These are phyloP conservation scores for Tyrannus savana DNA, from an alignment of 2,113 vertebrate genomes.

Conservation along the genomic window DNA sequence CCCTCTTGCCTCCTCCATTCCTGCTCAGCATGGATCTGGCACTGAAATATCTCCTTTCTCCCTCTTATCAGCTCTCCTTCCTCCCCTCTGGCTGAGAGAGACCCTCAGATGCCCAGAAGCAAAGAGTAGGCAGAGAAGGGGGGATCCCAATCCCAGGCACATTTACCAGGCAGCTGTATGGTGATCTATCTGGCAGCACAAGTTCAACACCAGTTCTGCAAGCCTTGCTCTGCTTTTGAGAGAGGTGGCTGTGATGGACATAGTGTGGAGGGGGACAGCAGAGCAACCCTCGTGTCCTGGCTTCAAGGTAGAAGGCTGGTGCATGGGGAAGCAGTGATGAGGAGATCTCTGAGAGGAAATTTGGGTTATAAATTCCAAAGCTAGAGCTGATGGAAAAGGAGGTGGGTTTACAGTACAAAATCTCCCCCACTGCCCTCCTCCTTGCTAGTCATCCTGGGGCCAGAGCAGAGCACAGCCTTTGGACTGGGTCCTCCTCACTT, in stretches of 20 bases:
- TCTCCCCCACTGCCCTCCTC: neutral
- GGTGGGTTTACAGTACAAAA: neutral
- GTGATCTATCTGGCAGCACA: neutral
- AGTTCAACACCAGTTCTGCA: neutral
- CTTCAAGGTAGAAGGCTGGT: neutral
- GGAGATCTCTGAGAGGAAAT: accelerated
- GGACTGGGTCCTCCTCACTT: neutral
- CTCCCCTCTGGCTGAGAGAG: neutral
- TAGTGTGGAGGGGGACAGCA: neutral
- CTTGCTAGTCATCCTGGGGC: accelerated
- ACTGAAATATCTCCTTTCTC: neutral
- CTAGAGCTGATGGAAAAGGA: neutral
- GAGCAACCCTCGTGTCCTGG: accelerated
- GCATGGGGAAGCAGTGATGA: accelerated
- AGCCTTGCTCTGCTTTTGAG: neutral
- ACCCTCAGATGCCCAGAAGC: neutral
- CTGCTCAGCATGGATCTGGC: neutral
- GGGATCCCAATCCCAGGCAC: neutral
- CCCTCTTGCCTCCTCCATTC: neutral
- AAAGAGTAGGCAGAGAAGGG: neutral
- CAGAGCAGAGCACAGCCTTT: neutral
- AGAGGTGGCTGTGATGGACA: neutral
- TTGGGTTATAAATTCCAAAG: neutral
- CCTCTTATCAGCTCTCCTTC: neutral
- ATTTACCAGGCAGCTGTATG: neutral